Conservation (phyloP, 1,140 invertebrate species). For the Dendroctonus ponderosae region DNA sequence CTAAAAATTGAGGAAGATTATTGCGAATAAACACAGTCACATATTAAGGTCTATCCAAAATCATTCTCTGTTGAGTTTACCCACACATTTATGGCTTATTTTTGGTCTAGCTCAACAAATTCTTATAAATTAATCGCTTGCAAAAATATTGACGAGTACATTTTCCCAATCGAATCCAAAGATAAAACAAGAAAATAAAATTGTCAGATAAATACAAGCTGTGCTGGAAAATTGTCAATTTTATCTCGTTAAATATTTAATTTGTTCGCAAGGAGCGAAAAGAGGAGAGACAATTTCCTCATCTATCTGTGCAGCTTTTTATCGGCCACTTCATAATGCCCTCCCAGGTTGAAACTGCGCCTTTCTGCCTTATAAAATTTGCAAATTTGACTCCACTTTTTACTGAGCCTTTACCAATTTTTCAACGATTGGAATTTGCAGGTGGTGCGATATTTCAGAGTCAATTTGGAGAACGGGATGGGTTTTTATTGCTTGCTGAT, state of each 20-base stretch:
- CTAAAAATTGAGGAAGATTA: too few species aligned
- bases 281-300: constrained; percentile 6
- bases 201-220: constrained; percentile 4
- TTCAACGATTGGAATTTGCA: constrained; percentile 23
- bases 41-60: too few species aligned
- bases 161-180: too few species aligned
- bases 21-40: too few species aligned
- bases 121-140: too few species aligned
- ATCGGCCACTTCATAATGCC: constrained; percentile 18
- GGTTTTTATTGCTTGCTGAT: background rate
- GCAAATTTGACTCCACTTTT: constrained; percentile 17
- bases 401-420: constrained; percentile 19
- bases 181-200: background rate
- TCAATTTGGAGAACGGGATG: constrained; percentile 11
- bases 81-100: too few species aligned
- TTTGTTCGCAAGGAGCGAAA: constrained; percentile 2
- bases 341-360: constrained; percentile 4
- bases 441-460: constrained; percentile 25
- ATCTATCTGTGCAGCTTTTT: constrained; percentile 19
- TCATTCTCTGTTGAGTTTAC: too few species aligned
- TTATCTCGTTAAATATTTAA: constrained; percentile 13
- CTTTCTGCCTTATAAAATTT: constrained; percentile 22
- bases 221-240: constrained; percentile 8
- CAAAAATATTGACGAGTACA: too few species aligned
- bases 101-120: too few species aligned